Conservation (phyloP, 2,113 vertebrate genomes). For the Daboia siamensis region DNA sequence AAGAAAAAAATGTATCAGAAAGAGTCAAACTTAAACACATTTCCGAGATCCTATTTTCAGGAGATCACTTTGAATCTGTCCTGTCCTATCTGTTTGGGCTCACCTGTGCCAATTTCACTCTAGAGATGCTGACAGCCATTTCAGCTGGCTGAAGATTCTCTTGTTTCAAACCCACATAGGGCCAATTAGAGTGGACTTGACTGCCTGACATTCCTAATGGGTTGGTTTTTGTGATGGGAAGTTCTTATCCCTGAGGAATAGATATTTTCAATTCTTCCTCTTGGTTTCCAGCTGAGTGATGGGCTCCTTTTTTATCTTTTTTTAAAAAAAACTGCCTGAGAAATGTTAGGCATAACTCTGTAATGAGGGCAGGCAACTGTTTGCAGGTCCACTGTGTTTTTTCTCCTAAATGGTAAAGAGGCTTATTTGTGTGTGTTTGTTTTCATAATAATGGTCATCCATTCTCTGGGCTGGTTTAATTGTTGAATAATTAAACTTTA, state of each 20-base stretch:
- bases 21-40: background rate
- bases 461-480: conserved; percentile 5
- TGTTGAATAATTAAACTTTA: background rate
- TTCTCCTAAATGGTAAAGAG: background rate
- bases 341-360: background rate
- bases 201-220: background rate
- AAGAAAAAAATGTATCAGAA: background rate
- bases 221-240: background rate
- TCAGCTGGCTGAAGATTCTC: background rate
- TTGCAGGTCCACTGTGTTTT: background rate
- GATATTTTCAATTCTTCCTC: background rate
- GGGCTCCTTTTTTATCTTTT: background rate
- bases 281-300: background rate
- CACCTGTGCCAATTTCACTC: background rate
- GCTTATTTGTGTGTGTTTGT: background rate
- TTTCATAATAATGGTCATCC: background rate
- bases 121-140: background rate
- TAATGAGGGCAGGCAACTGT: conserved; percentile 6
- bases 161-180: background rate
- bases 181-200: background rate
- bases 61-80: background rate
- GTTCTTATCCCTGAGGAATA: background rate
- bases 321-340: background rate
- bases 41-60: background rate
- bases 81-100: background rate